These are phyloP conservation scores for Archivesica marissinica DNA, from an alignment of 1,140 invertebrate genomes.

Conservation along the genomic window DNA sequence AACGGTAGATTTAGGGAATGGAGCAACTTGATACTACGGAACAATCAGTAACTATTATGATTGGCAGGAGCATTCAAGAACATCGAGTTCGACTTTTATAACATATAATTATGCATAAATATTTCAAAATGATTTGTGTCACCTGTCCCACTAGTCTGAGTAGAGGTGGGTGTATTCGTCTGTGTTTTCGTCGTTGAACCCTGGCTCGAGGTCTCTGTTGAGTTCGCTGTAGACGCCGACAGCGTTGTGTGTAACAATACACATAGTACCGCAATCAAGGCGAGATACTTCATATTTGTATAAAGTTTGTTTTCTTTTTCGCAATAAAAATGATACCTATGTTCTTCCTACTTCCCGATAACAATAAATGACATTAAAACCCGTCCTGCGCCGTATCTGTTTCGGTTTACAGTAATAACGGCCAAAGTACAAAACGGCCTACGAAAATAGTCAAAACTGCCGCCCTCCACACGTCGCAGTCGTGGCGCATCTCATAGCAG, in stretches of 20 bases:
- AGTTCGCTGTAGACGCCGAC: background rate
- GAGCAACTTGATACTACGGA: too few species aligned
- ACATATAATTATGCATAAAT: background rate
- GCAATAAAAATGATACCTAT: too few species aligned
- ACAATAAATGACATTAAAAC: background rate
- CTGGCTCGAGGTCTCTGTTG: background rate
- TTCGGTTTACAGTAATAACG: background rate
- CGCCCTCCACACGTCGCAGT: too few species aligned
- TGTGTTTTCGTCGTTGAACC: background rate
- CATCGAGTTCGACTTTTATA: background rate
- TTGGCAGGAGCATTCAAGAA: background rate
- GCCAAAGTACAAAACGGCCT: too few species aligned
- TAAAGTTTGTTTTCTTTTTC: background rate
- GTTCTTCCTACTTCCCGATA: constrained; percentile 18
- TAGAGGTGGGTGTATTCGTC: background rate
- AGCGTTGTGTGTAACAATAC: background rate
- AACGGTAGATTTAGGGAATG: too few species aligned
- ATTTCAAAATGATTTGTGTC: background rate
- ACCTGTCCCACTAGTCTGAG: background rate
- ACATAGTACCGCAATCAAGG: background rate
- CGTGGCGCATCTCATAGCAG: too few species aligned
- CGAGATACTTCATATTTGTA: background rate
- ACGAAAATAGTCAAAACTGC: too few species aligned
- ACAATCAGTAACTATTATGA: background rate
- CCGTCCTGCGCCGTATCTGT: background rate